Evolutionary conservation across 2,113 vertebrate genomes (phyloP).

Genomic region (Pionites leucogaster): DNA sequence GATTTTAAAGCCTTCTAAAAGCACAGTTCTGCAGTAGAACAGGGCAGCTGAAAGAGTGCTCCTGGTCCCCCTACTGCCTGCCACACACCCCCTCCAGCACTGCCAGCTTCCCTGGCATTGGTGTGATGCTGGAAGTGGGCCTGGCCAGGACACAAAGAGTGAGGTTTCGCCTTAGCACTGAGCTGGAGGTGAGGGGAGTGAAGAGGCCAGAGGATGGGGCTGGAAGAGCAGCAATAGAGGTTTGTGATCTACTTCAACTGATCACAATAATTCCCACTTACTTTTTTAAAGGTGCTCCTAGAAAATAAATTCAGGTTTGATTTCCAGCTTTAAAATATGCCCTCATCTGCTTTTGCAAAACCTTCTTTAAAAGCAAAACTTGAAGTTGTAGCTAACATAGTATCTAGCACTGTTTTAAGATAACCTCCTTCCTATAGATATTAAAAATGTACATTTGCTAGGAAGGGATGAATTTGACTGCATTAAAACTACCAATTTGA

Average conservation of each 20-base stretch:
- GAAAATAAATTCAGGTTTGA: neutral
- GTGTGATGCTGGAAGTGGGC: neutral
- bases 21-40: accelerated
- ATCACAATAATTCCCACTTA: accelerated
- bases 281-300: neutral
- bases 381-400: neutral
- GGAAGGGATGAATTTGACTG: neutral
- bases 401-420: neutral
- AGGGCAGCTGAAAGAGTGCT: neutral
- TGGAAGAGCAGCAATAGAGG: neutral
- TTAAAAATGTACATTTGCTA: neutral
- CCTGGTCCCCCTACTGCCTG: neutral
- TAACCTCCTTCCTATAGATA: neutral
- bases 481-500: neutral
- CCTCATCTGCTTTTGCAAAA: neutral
- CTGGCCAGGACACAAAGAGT: neutral
- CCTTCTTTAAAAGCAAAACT: neutral
- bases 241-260: neutral
- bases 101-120: neutral
- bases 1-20: neutral
- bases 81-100: accelerated
- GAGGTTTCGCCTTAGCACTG: neutral
- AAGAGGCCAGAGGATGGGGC: neutral
- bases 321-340: neutral
- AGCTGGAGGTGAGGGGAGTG: neutral